Evolutionary conservation across 1,140 invertebrate genomes (phyloP).

Genomic region (Halictus rubicundus): DNA sequence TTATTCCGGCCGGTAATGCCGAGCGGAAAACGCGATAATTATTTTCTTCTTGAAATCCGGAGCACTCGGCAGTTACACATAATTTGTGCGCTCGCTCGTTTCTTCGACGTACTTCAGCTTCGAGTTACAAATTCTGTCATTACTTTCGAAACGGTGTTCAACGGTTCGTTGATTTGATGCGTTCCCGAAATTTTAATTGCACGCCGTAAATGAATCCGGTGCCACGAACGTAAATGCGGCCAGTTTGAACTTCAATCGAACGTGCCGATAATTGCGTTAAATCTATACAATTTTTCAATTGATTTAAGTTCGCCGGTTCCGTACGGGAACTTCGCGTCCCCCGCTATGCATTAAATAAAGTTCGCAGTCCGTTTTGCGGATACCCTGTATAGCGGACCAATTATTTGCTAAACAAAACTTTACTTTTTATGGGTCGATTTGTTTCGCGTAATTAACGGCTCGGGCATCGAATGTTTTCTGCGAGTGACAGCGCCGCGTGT

Average conservation of each 20-base stretch:
- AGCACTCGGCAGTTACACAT: not conserved
- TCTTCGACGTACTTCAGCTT: not conserved
- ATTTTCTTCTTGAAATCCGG: not conserved
- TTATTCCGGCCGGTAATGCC: not conserved
- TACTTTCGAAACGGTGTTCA: slow-evolving; percentile 39
- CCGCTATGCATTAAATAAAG: slow-evolving; percentile 5
- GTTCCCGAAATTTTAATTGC: slow-evolving; percentile 49
- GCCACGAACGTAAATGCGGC: slow-evolving; percentile 22
- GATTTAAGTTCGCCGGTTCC: slow-evolving; percentile 27
- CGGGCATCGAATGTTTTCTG: not conserved
- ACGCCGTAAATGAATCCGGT: slow-evolving; percentile 22
- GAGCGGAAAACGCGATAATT: slow-evolving; percentile 22
- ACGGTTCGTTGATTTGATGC: slow-evolving; percentile 39
- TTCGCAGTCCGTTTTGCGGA: not conserved
- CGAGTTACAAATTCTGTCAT: slow-evolving; percentile 48
- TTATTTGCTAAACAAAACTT: not conserved
- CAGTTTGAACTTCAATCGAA: slow-evolving; percentile 38
- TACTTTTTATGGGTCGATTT: not conserved
- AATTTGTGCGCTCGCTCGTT: slow-evolving; percentile 13
- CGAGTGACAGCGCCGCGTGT: not conserved
- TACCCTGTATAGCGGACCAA: not conserved
- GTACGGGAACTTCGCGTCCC: not conserved
- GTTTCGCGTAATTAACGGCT: not conserved
- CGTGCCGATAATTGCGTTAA: slow-evolving; percentile 30
- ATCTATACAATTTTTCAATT: slow-evolving; percentile 42